Conservation (phyloP, 2,888 invertebrate species). For the Corbicula japonica region DNA sequence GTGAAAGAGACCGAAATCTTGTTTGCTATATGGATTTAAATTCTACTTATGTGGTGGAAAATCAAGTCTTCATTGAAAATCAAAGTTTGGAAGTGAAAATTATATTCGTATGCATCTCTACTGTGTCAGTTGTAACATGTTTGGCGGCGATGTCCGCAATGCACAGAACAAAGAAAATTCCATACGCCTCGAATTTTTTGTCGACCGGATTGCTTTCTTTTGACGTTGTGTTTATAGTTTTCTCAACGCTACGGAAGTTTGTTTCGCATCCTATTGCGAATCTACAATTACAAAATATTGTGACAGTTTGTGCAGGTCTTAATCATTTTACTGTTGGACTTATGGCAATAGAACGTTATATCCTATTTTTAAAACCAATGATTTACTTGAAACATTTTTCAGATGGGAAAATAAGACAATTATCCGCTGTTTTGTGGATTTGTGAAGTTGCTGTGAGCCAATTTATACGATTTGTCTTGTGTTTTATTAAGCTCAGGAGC, state of each 20-base stretch:
- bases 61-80: no score
- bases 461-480: constrained; percentile 19
- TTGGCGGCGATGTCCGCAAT: no score
- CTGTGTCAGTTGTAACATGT: no score
- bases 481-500: constrained; percentile 13
- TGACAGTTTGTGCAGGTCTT: neutral
- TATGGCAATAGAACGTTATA: constrained; percentile 25
- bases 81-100: no score
- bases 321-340: constrained; percentile 4
- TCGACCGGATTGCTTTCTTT: constrained; percentile 14
- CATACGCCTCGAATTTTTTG: constrained; percentile 23
- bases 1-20: no score
- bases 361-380: constrained; percentile 26
- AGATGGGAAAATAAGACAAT: neutral
- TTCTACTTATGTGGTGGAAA: no score
- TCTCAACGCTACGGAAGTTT: constrained; percentile 22
- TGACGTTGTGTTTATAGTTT: constrained; percentile 14
- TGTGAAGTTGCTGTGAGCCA: neutral
- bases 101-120: no score
- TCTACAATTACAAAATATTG: neutral
- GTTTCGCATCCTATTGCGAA: constrained; percentile 9
- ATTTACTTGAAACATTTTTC: constrained; percentile 13
- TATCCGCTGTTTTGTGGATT: constrained; percentile 8
- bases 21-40: no score
- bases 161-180: constrained; percentile 20